A percentile compares a stretch with the other conserved stretches of the same genome.
phyloP scores from a whole-genome alignment of 1,140 invertebrate species.

The Saccostrea cuccullata region DNA sequence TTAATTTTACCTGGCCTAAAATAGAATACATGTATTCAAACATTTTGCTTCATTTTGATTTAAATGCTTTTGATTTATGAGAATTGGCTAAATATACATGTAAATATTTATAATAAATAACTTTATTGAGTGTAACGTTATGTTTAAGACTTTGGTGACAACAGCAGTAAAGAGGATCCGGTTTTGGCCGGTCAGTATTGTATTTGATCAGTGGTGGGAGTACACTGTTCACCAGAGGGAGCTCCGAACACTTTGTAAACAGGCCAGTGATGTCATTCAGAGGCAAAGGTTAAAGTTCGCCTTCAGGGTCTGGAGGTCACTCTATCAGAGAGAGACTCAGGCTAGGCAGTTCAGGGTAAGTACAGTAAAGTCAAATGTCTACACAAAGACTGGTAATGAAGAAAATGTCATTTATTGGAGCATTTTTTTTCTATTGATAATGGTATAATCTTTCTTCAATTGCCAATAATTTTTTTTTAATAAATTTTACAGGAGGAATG shows the following conservation, averaged over 20 bases:
- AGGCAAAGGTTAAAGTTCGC: conserved; percentile 36
- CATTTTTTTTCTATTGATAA: too few species aligned
- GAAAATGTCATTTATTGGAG: too few species aligned
- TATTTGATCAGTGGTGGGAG: conserved; percentile 59
- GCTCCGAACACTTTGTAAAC: conserved; percentile 42
- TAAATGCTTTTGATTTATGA: too few species aligned
- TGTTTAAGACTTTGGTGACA: conserved; percentile 52
- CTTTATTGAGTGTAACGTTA: neutral
- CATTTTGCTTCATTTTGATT: too few species aligned
- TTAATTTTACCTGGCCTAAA: too few species aligned
- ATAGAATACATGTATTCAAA: too few species aligned
- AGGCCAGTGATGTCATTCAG: conserved; percentile 40
- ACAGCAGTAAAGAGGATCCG: conserved; percentile 51
- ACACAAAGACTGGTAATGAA: neutral
- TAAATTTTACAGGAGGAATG: conserved; percentile 41
- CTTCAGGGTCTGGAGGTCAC: conserved; percentile 49
- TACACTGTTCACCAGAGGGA: conserved; percentile 54
- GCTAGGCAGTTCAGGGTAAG: conserved; percentile 54
- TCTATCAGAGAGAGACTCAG: conserved; percentile 42
- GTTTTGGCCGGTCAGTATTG: conserved; percentile 59
- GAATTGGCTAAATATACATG: neutral
- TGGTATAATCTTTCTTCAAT: too few species aligned
- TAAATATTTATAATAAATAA: neutral
- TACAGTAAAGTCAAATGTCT: neutral
- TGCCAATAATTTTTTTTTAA: neutral